A percentile compares a stretch with the other conserved stretches of the same genome.
These are phyloP conservation scores for Dasypus novemcinctus DNA, from an alignment of 2,113 vertebrate species.

Conservation along the genomic window DNA sequence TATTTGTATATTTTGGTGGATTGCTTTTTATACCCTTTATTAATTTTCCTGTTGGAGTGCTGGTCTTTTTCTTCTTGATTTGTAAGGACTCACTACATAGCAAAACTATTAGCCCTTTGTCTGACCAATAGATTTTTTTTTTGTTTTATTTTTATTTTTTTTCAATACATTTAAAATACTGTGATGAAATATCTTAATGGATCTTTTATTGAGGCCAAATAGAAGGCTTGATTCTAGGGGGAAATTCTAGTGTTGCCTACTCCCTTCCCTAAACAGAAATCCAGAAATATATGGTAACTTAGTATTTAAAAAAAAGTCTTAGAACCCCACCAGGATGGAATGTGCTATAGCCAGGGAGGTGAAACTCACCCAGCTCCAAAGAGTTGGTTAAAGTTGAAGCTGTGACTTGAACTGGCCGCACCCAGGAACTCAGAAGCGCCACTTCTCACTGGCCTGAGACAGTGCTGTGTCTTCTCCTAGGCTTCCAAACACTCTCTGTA, in stretches of 20 bases:
- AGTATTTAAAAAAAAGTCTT: not conserved
- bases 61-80: conserved; percentile 28
- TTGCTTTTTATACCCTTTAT: not conserved
- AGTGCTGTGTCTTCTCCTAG: not conserved
- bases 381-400: not conserved
- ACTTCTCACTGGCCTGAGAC: not conserved
- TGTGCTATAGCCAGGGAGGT: not conserved
- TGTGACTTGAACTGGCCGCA: not conserved
- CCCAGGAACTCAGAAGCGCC: not conserved
- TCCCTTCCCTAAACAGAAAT: not conserved
- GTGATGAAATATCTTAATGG: not conserved
- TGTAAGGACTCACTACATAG: not conserved
- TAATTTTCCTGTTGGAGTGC: not conserved
- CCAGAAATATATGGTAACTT: not conserved
- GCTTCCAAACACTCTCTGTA: not conserved
- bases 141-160: too few relatives aligned
- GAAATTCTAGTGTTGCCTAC: not conserved
- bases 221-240: not conserved
- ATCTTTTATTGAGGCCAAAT: conserved; percentile 4
- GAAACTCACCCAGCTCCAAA: too few relatives aligned
- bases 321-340: not conserved
- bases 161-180: not conserved
- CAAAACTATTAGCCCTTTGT: not conserved
- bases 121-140: not conserved
- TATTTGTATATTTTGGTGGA: conserved; percentile 1